These are phyloP conservation scores for Gephyroberyx darwinii DNA, from an alignment of 2,797 vertebrate genomes.

Conservation along the genomic window DNA sequence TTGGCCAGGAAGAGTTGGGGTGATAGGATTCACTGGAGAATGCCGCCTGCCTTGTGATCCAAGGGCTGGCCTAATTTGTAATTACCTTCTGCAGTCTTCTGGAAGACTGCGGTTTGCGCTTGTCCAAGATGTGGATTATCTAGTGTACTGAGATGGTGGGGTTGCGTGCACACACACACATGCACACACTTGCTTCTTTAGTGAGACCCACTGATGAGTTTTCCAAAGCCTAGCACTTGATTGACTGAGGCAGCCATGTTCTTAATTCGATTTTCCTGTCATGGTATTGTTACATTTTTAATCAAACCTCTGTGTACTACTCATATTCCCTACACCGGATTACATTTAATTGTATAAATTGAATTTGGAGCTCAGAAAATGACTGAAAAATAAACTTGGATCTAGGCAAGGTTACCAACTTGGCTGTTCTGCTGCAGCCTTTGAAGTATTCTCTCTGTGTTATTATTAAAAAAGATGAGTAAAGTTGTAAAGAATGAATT, in stretches of 20 bases:
- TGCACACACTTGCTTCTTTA: conserved; percentile 13
- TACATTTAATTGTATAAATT: conserved; percentile 66
- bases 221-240: conserved; percentile 58
- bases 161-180: conserved; percentile 38
- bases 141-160: conserved; percentile 64
- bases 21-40: conserved; percentile 73
- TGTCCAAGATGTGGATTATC: conserved; percentile 77
- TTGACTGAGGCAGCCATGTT: conserved; percentile 68
- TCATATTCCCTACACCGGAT: conserved; percentile 50
- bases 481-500: conserved; percentile 35
- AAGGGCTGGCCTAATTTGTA: conserved; percentile 79
- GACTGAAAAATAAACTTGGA: conserved; percentile 56
- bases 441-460: conserved; percentile 44
- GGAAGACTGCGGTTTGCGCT: conserved; percentile 77
- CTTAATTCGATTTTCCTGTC: conserved; percentile 70
- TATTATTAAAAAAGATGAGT: conserved; percentile 34
- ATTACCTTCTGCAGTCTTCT: conserved; percentile 82
- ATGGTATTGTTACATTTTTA: conserved; percentile 67
- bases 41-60: conserved; percentile 66
- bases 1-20: conserved; percentile 55
- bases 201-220: conserved; percentile 61
- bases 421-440: conserved; percentile 26
- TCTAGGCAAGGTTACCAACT: conserved; percentile 37
- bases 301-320: conserved; percentile 63
- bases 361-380: conserved; percentile 42